Evolutionary conservation across 2,797 vertebrate genomes (phyloP).

Genomic region (Poeciliopsis turneri): DNA sequence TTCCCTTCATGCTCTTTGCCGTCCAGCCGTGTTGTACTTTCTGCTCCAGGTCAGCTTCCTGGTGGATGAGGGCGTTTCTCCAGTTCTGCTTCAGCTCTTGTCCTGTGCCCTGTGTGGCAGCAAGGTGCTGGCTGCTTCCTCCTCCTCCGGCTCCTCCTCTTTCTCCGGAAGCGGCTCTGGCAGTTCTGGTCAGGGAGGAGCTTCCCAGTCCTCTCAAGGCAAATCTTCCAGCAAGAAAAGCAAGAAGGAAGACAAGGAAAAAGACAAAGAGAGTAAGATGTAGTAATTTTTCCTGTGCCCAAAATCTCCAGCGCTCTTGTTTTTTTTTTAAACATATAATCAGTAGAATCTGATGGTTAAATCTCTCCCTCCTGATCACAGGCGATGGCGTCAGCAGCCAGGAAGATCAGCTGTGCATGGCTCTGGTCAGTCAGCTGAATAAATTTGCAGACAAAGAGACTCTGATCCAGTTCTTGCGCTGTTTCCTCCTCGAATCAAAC

Average conservation of each 20-base stretch:
- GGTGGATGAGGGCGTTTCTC: conserved; percentile 96
- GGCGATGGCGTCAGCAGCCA: conserved; percentile 91
- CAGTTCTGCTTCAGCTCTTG: conserved; percentile 94
- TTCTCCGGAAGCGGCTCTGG: conserved; percentile 78
- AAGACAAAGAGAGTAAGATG: conserved; percentile 94
- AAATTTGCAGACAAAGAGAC: conserved; percentile 99
- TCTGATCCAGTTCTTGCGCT: conserved; percentile 95
- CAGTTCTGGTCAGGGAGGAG: conserved; percentile 78
- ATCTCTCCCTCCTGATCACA: conserved; percentile 54
- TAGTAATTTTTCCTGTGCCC: not conserved
- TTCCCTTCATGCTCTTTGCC: conserved; percentile 19
- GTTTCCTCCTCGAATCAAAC: conserved; percentile 97
- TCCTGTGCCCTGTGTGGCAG: conserved; percentile 98
- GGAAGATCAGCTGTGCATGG: conserved; percentile 96
- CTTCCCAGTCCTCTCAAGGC: conserved; percentile 89
- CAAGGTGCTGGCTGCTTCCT: conserved; percentile 88
- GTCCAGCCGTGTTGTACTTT: conserved; percentile 94
- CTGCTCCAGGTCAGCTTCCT: conserved; percentile 98
- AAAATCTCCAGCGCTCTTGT: not conserved
- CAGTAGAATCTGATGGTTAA: conserved; percentile 19
- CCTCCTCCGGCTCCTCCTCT: conserved; percentile 76
- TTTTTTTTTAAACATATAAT: not conserved
- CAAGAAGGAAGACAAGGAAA: conserved; percentile 98
- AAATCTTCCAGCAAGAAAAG: conserved; percentile 98
- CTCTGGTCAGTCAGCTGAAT: conserved; percentile 96